Conservation (phyloP, 1,140 invertebrate genomes). For the Drosophila obscura region DNA sequence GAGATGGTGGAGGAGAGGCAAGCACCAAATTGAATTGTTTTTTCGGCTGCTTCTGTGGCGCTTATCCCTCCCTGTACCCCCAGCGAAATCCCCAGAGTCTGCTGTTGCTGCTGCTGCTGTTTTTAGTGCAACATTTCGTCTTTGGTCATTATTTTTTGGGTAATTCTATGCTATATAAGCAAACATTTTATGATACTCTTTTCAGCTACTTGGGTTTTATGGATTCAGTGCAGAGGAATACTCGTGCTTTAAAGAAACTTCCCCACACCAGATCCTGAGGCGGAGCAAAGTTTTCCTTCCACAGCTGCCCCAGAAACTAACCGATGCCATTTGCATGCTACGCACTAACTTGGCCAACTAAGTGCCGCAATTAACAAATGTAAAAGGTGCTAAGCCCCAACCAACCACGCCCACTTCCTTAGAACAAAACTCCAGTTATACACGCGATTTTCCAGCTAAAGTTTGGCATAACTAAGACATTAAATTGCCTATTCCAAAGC, state of each 20-base stretch:
- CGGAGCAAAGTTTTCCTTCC: not conserved
- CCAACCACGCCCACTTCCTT: slow-evolving; percentile 34
- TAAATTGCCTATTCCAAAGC: slow-evolving; percentile 17
- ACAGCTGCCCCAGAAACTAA: too few species aligned
- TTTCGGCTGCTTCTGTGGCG: slow-evolving; percentile 12
- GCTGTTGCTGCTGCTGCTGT: slow-evolving; percentile 14
- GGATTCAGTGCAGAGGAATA: not conserved
- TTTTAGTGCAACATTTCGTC: slow-evolving; percentile 38
- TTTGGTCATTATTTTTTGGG: slow-evolving; percentile 30
- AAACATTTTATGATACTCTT: slow-evolving; percentile 42
- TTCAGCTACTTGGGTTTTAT: slow-evolving; percentile 37
- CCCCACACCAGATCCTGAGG: not conserved
- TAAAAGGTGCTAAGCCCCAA: slow-evolving; percentile 39
- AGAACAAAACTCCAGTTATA: slow-evolving; percentile 36
- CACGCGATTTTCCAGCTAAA: slow-evolving; percentile 47
- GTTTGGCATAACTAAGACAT: slow-evolving; percentile 51
- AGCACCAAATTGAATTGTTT: slow-evolving; percentile 61
- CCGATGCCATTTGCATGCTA: slow-evolving; percentile 14
- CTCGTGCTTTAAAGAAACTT: slow-evolving; percentile 11
- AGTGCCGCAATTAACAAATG: slow-evolving; percentile 49
- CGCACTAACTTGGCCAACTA: slow-evolving; percentile 38
- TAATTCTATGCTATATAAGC: slow-evolving; percentile 51
- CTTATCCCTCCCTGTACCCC: not conserved
- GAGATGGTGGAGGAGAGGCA: slow-evolving; percentile 15
- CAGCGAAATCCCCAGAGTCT: not conserved